Evolutionary conservation across 2,113 vertebrate species (phyloP).

Genomic region (Fulmarus glacialis): DNA sequence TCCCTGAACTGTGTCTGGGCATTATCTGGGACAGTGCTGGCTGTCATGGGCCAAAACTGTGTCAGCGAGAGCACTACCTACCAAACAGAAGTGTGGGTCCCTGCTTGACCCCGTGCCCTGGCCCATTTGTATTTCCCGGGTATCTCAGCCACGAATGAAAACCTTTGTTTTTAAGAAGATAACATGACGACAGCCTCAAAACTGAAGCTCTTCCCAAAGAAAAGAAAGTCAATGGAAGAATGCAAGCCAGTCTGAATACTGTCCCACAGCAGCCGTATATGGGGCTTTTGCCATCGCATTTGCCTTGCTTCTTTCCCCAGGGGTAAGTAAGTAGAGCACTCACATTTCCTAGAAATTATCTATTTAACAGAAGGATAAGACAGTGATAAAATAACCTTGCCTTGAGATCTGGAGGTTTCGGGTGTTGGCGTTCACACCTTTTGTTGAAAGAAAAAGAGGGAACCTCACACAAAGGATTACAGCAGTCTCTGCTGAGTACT

Average conservation of each 20-base stretch:
- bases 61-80: background rate
- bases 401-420: background rate
- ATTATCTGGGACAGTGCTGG: background rate
- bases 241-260: background rate
- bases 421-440: background rate
- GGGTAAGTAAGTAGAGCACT: background rate
- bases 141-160: background rate
- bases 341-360: background rate
- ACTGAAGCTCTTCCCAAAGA: background rate
- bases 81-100: background rate
- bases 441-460: background rate
- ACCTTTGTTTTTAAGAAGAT: background rate
- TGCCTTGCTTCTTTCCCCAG: background rate
- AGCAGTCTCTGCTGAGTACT: background rate
- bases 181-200: background rate
- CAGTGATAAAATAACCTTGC: background rate
- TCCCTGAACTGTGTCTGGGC: background rate
- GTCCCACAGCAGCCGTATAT: background rate
- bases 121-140: background rate
- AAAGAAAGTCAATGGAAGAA: background rate
- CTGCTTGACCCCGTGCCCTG: background rate
- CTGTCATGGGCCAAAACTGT: background rate
- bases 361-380: background rate
- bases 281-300: background rate
- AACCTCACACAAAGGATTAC: background rate